These are phyloP conservation scores for Pituophis catenifer DNA, from an alignment of 2,113 vertebrate species.

Conservation along the genomic window DNA sequence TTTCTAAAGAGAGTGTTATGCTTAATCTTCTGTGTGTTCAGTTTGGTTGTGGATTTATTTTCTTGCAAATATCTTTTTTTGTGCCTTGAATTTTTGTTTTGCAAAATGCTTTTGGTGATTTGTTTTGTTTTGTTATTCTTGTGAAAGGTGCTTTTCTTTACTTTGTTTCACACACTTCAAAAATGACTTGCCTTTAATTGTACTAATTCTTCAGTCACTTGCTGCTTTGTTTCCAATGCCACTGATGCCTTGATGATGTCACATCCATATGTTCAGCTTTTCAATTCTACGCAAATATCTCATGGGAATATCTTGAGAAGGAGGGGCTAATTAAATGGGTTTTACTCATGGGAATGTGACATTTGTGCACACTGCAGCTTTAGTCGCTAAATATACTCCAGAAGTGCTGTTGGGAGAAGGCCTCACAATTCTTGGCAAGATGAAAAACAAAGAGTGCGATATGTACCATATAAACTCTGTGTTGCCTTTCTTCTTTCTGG, in stretches of 20 bases:
- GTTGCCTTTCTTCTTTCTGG: constrained; percentile 24
- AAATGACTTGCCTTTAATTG: constrained; percentile 42
- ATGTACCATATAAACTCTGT: constrained; percentile 43
- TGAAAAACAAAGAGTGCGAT: constrained; percentile 55
- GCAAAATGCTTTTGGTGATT: constrained; percentile 62
- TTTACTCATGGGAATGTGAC: constrained; percentile 76
- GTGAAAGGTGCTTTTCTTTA: constrained; percentile 62
- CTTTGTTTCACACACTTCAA: constrained; percentile 53
- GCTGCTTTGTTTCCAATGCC: constrained; percentile 63
- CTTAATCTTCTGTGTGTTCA: constrained; percentile 65
- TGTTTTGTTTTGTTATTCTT: constrained; percentile 60
- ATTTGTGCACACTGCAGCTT: constrained; percentile 75
- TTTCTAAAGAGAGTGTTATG: constrained; percentile 48
- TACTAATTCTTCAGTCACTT: constrained; percentile 65
- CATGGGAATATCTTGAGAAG: constrained; percentile 61
- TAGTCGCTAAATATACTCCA: constrained; percentile 90
- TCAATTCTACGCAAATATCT: constrained; percentile 59
- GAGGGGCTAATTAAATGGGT: constrained; percentile 62
- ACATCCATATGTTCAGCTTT: constrained; percentile 72
- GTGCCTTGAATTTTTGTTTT: constrained; percentile 65
- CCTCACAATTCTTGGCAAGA: constrained; percentile 58
- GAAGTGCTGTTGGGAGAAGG: constrained; percentile 71
- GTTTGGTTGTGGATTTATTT: constrained; percentile 66
- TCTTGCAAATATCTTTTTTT: constrained; percentile 37
- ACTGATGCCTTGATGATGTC: constrained; percentile 68